phyloP scores from a whole-genome alignment of 2,888 invertebrate species.

The Gastrophysa polygoni region DNA sequence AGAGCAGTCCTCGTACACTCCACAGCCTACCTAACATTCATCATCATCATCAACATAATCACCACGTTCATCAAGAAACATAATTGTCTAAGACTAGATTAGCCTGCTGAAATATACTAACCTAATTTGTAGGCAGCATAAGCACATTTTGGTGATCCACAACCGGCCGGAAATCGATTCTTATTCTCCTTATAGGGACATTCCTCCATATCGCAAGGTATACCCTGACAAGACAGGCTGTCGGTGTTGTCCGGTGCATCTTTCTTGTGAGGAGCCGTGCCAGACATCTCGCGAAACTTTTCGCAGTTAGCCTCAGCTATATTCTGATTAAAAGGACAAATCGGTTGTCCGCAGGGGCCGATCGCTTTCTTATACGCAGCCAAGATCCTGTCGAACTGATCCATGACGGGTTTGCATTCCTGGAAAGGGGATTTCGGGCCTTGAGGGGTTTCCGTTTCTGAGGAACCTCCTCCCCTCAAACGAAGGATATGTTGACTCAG shows the following conservation, averaged over 20 bases:
- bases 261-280: no score
- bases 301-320: conserved; percentile 46
- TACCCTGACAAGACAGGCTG: conserved; percentile 30
- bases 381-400: conserved; percentile 52
- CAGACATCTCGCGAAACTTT: conserved; percentile 11
- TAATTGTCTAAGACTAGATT: no score
- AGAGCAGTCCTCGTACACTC: no score
- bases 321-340: conserved; percentile 52
- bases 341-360: conserved; percentile 53
- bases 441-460: background rate
- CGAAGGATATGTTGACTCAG: background rate
- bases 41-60: no score
- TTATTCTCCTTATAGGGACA: conserved; percentile 38
- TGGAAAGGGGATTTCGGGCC: conserved; percentile 44
- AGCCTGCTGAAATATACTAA: no score
- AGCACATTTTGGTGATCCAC: conserved; percentile 51
- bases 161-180: conserved; percentile 44
- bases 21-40: no score
- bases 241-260: no score
- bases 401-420: conserved; percentile 54
- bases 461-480: conserved; percentile 29
- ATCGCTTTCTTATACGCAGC: conserved; percentile 51
- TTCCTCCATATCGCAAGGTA: conserved; percentile 38
- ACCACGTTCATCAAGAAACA: no score
- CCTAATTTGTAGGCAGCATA: conserved; percentile 51